Conservation (phyloP, 2,113 vertebrate genomes). For the Corydoras maculifer region DNA sequence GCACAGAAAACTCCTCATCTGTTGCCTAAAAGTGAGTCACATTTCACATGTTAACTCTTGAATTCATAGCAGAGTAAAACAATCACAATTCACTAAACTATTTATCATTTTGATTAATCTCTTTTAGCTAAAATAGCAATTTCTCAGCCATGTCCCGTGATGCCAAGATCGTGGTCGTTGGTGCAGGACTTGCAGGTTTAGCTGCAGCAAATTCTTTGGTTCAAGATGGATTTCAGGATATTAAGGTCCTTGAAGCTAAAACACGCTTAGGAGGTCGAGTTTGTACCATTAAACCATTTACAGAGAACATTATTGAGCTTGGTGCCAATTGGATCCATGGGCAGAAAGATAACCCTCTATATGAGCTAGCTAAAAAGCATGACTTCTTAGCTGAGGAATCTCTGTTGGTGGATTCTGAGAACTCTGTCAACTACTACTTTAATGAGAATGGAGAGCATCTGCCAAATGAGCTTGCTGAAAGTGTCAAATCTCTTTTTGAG, state of each 20-base stretch:
- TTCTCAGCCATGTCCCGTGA: background rate
- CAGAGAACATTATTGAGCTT: constrained; percentile 46
- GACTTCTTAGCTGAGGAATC: constrained; percentile 42
- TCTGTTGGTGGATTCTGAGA: constrained; percentile 21
- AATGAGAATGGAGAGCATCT: constrained; percentile 44
- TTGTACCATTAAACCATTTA: constrained; percentile 48
- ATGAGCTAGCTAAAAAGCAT: constrained; percentile 44
- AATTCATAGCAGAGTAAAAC: no score
- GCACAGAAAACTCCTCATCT: no score
- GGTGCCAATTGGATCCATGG: constrained; percentile 59
- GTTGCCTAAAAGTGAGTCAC: no score
- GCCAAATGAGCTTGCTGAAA: constrained; percentile 31
- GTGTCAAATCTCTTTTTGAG: constrained; percentile 45
- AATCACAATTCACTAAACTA: no score
- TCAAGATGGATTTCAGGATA: constrained; percentile 42
- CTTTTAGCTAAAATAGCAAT: background rate
- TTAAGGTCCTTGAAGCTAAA: constrained; percentile 49
- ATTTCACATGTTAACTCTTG: no score
- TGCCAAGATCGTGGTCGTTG: constrained; percentile 48
- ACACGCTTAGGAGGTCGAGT: constrained; percentile 48
- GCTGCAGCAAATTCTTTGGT: constrained; percentile 45
- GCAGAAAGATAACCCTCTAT: constrained; percentile 49
- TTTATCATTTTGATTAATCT: background rate
- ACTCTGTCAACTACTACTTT: constrained; percentile 50
- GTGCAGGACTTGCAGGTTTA: constrained; percentile 54